Conservation (phyloP, 2,797 vertebrate species). For the Notoglanidium macrostoma region DNA sequence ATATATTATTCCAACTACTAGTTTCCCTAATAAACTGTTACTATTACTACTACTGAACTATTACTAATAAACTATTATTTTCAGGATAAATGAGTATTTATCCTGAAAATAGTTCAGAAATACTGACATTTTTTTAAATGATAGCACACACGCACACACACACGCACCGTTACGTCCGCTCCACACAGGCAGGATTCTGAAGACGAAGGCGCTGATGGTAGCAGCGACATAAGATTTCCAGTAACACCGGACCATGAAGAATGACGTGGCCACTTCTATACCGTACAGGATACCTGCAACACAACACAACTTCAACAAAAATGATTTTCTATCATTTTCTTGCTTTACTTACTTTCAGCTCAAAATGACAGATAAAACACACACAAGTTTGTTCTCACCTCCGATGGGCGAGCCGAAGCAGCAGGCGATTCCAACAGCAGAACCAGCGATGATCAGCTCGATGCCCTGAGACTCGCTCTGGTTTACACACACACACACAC, state of each 20-base stretch:
- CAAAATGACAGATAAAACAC: neutral
- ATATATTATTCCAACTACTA: neutral
- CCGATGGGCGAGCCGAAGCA: constrained; percentile 94
- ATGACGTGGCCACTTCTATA: constrained; percentile 94
- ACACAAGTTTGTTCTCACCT: constrained; percentile 70
- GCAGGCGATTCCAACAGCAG: constrained; percentile 93
- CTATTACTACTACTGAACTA: no score
- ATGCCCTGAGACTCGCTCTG: constrained; percentile 93
- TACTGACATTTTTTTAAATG: neutral
- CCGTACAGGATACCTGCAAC: constrained; percentile 90
- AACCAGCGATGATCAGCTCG: constrained; percentile 92
- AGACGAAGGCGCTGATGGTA: constrained; percentile 95
- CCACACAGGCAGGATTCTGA: constrained; percentile 92
- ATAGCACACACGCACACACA: neutral
- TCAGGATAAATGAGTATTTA: no score
- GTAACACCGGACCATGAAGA: constrained; percentile 93
- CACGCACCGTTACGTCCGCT: constrained; percentile 83
- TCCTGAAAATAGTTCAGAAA: neutral
- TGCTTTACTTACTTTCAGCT: neutral
- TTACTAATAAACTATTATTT: no score
- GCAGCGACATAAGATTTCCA: constrained; percentile 96
- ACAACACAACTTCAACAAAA: neutral
- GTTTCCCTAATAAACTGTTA: neutral
- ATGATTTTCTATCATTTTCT: neutral
- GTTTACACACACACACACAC: neutral